Percentiles rank a stretch among this genome's conserved stretches.
phyloP scores from a whole-genome alignment of 2,888 invertebrate genomes.

The Eulithis testata region DNA sequence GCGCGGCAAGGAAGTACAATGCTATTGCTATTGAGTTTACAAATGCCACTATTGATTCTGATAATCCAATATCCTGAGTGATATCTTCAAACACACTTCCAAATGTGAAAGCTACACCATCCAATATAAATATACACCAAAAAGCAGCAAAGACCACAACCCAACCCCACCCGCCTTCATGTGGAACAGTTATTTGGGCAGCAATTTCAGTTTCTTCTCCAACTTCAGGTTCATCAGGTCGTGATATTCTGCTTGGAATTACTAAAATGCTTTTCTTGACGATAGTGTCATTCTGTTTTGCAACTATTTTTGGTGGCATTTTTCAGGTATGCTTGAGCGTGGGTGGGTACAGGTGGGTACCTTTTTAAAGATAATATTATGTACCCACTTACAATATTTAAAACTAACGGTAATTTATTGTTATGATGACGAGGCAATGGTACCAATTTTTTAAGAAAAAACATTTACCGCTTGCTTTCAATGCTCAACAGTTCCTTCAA shows the following conservation, averaged over 20 bases:
- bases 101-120: conserved; percentile 71
- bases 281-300: conserved; percentile 15
- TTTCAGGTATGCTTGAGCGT: conserved; percentile 10
- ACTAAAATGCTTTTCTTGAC: conserved; percentile 53
- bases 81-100: conserved; percentile 68
- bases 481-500: too few species aligned
- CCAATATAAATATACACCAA: conserved; percentile 60
- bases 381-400: too few species aligned
- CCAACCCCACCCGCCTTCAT: conserved; percentile 79
- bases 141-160: conserved; percentile 68
- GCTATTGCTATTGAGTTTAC: conserved; percentile 71
- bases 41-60: conserved; percentile 61
- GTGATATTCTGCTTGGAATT: conserved; percentile 60
- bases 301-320: conserved; percentile 43
- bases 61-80: conserved; percentile 55
- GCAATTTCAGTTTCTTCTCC: conserved; percentile 76
- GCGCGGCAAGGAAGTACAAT: conserved; percentile 67
- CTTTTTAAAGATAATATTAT: too few species aligned
- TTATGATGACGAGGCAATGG: too few species aligned
- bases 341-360: too few species aligned
- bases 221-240: conserved; percentile 59
- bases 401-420: too few species aligned
- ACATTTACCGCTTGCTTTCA: too few species aligned
- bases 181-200: conserved; percentile 72
- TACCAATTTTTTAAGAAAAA: too few species aligned